Percentiles rank a stretch among this genome's conserved stretches.
phyloP scores from a whole-genome alignment of 2,797 vertebrate genomes.

The Natrix natrix region DNA sequence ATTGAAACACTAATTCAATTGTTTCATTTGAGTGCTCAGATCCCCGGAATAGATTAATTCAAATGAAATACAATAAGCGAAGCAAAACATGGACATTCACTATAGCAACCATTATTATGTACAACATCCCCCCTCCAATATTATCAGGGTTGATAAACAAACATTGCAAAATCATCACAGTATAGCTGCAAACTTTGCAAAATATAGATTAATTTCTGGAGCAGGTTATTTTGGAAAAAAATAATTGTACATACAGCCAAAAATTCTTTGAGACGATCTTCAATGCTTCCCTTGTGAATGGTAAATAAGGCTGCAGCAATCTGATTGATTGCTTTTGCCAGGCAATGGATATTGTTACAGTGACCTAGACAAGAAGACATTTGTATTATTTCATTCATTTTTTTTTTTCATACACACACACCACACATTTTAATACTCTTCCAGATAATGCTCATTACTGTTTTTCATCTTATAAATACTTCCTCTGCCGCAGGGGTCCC shows the following conservation, averaged over 20 bases:
- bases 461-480: not conserved
- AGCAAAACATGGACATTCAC: not conserved
- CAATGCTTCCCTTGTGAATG: conserved; percentile 99
- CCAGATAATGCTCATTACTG: not conserved
- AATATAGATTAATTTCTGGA: conserved; percentile 5
- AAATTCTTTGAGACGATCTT: conserved; percentile 98
- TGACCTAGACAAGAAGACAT: conserved; percentile 80
- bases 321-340: conserved; percentile 99
- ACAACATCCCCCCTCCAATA: not conserved
- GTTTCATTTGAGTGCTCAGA: not conserved
- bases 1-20: not conserved
- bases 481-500: not conserved
- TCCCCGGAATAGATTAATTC: not conserved
- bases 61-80: not conserved
- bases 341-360: conserved; percentile 98
- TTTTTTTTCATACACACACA: no score
- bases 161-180: not conserved
- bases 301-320: conserved; percentile 97
- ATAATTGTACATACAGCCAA: conserved; percentile 83
- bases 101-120: not conserved
- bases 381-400: not conserved
- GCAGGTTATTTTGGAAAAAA: not conserved
- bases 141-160: not conserved
- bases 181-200: not conserved
- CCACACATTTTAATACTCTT: not conserved